A percentile compares a stretch with the other conserved stretches of the same genome.
Evolutionary conservation across 2,113 vertebrate species (phyloP).

Genomic region (Takifugu flavidus): DNA sequence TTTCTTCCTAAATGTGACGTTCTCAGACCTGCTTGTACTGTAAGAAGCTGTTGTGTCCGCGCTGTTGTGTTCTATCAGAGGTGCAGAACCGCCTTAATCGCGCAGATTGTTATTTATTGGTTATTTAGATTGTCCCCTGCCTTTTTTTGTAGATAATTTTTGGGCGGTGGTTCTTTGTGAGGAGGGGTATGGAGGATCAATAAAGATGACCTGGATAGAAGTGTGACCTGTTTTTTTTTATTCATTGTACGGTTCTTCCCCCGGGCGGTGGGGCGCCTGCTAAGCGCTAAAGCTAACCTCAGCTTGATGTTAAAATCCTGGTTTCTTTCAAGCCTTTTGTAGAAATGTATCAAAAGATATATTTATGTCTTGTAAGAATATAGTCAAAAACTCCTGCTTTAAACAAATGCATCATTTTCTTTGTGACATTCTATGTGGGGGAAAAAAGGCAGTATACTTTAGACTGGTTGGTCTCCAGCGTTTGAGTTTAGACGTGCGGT

Average conservation of each 20-base stretch:
- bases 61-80: conserved; percentile 73
- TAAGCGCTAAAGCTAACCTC: conserved; percentile 52
- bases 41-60: conserved; percentile 70
- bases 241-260: conserved; percentile 62
- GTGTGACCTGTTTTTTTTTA: conserved; percentile 65
- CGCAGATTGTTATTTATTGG: conserved; percentile 75
- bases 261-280: conserved; percentile 25
- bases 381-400: too few relatives aligned
- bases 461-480: too few relatives aligned
- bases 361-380: conserved; percentile 5
- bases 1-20: conserved; percentile 63
- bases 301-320: conserved; percentile 9
- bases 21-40: conserved; percentile 70
- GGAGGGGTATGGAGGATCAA: conserved; percentile 71
- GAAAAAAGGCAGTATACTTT: too few relatives aligned
- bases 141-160: conserved; percentile 56
- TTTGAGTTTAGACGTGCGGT: too few relatives aligned
- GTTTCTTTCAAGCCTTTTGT: neutral
- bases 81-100: conserved; percentile 79
- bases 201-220: conserved; percentile 77
- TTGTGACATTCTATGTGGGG: too few relatives aligned
- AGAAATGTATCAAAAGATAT: conserved; percentile 23
- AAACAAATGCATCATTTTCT: too few relatives aligned
- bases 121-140: conserved; percentile 66
- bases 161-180: conserved; percentile 59